Base-by-base conservation (phyloP, 1,140 invertebrate genomes). In the Brachionus asplanchnoidis region DNA sequence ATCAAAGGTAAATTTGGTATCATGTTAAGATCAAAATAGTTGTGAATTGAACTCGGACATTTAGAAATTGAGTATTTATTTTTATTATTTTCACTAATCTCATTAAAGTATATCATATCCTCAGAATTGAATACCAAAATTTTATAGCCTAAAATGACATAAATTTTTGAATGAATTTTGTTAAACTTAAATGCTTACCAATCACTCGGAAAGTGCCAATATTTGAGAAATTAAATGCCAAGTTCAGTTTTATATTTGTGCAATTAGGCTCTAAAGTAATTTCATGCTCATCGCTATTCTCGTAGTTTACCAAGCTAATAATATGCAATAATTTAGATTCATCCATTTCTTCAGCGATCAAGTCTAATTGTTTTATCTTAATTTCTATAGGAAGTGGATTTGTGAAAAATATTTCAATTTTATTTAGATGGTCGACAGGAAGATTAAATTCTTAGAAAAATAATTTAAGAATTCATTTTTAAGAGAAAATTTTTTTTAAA, bases 31-130 rank as follows among this genome's bases (percentile, higher is more conserved):
- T 77, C 42, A 26, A 50, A 77, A n/a, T 2, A 20, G 11, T 23
- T 50, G 5, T 77, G n/a, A 77, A 77, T 46, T 28, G 42, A 77
- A 77, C 44, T 50, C 1, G 20, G 14, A 70, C 12, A 70, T 70
- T 70, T 77, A 50, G 42, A 23, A 50, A 23, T 77, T n/a, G 68
- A 73, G 68, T 73, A 73, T 73, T 42, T 73, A 73, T 73, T 77
- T 50, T 77, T 77, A 28, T 50, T 50, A 26, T 77, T 17, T 17
- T 50, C 1, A 50, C 20, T 26, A 20, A 77, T 77, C 26, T 77
- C 73, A 12, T 36, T 50, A 50, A 77, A 77, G 20, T 50, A 77
- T 12, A 77, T 77, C 26, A 26, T 77, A 12, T 50, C 20, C 17
- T 77, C 46, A 9, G 20, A 50, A 12, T 77, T 77, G 11, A 77